A percentile compares a stretch with the other conserved stretches of the same genome.
These are phyloP conservation scores for Epinephelus lanceolatus DNA, from an alignment of 2,113 vertebrate species.

Conservation along the genomic window DNA sequence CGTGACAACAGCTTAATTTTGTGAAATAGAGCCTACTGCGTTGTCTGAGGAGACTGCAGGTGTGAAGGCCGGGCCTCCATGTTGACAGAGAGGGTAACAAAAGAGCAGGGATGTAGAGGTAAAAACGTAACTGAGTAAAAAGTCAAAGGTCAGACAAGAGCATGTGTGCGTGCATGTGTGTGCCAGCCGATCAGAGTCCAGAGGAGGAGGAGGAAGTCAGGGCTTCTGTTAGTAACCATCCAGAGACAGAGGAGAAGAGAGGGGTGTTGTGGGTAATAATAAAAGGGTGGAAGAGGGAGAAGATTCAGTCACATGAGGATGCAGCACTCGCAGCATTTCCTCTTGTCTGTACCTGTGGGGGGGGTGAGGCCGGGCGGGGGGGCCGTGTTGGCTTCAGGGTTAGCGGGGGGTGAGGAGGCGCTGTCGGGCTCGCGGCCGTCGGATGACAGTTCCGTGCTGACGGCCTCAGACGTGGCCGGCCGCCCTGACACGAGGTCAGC, in stretches of 20 bases:
- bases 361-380: constrained; percentile 86
- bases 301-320: constrained; percentile 95
- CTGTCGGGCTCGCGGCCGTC: constrained; percentile 94
- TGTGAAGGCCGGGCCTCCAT: constrained; percentile 12
- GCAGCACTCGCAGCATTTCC: constrained; percentile 99
- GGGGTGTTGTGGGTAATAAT: constrained; percentile 73
- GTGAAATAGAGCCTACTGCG: neutral
- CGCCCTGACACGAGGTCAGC: constrained; percentile 94
- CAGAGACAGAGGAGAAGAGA: constrained; percentile 86
- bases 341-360: constrained; percentile 98
- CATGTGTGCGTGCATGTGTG: constrained; percentile 36
- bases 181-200: constrained; percentile 69
- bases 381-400: constrained; percentile 83
- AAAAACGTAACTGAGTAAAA: constrained; percentile 47
- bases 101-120: constrained; percentile 47
- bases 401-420: constrained; percentile 81
- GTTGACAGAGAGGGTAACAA: constrained; percentile 40
- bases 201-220: constrained; percentile 79
- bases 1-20: constrained; percentile 24
- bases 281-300: constrained; percentile 73
- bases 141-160: constrained; percentile 65
- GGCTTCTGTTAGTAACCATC: constrained; percentile 92
- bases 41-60: constrained; percentile 21
- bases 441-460: constrained; percentile 95
- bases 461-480: constrained; percentile 89